These are phyloP conservation scores for Psylliodes chrysocephalus DNA, from an alignment of 2,888 invertebrate species.

Conservation along the genomic window DNA sequence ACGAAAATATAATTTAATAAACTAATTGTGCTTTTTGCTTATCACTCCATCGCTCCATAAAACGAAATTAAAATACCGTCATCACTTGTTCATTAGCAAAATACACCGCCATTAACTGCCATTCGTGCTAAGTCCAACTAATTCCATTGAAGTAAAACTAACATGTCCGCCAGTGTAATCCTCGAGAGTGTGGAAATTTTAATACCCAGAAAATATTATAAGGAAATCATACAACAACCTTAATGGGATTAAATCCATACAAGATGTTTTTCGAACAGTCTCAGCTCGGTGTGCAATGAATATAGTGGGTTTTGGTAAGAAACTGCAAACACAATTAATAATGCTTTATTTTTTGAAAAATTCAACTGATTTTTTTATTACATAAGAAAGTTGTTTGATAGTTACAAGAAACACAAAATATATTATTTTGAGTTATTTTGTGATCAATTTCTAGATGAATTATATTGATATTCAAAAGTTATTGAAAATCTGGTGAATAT, in stretches of 20 bases:
- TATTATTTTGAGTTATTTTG: too few species aligned
- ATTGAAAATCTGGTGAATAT: too few species aligned
- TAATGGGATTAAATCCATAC: slow-evolving; percentile 52
- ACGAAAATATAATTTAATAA: too few species aligned
- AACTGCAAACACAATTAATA: too few species aligned
- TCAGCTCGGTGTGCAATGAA: slow-evolving; percentile 23
- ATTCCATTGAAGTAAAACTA: background rate
- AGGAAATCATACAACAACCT: slow-evolving; percentile 19
- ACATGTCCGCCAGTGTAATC: background rate
- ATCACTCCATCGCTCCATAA: too few species aligned
- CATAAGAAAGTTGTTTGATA: too few species aligned
- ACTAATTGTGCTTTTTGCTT: too few species aligned
- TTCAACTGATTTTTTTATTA: too few species aligned
- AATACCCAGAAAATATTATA: background rate
- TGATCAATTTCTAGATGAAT: too few species aligned
- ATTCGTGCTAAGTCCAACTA: background rate
- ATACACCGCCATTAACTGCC: background rate
- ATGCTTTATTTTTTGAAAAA: too few species aligned
- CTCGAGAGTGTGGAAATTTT: background rate
- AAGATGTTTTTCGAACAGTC: slow-evolving; percentile 34
- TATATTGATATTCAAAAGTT: too few species aligned
- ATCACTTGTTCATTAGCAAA: background rate
- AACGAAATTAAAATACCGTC: background rate
- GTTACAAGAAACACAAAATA: too few species aligned
- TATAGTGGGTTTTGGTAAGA: slow-evolving; percentile 26